Base-by-base conservation (phyloP, 2,888 invertebrate genomes). In the Ophioninae sp. region DNA sequence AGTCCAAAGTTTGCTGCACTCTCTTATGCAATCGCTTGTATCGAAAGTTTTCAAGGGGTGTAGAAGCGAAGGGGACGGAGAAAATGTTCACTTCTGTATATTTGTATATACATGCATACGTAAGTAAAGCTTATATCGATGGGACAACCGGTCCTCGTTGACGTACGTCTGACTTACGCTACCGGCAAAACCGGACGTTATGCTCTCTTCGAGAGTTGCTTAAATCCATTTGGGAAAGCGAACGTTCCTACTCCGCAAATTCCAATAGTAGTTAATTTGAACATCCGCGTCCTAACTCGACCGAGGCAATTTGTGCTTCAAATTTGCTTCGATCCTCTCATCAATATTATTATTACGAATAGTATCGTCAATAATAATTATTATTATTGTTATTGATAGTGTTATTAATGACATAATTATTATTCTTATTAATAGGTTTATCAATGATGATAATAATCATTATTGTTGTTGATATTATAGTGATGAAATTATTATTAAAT, bases 191-290 rank as follows among this genome's bases (percentile, higher is more conserved):
- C 79, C 75, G 73, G 83, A 73, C 61, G 61, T 68, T 83, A 67
- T 61, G 41, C 72, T 76, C 79, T 59, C 73, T 17, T 37, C 63
- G 72, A 77, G 73, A 80, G 76, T 80, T 73, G 80, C 80, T 83
- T 58, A 80, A 83, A 83, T 83, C 79, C 68, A 83, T 79, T 83
- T 76, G 80, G 80, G 80, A 79, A 77, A 83, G 83, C 80, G 68
- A 73, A 58, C 73, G 68, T 64, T 61, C 13, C 37, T 41, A 22
- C 39, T 73, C 23, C 20, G 3, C 69, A 20, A 41, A 37, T 44
- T 37, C 30, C 58, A 22, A 58, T 20, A 41, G 65, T 23, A 73
- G n/a, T 78, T n/a, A 41, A 41, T 20, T 22, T 20, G 39, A 61
- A 72, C 41, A 8, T 17, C 17, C 23, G 17, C n/a, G 13, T 58